phyloP scores from a whole-genome alignment of 2,888 invertebrate species.

The Agriopis marginaria region DNA sequence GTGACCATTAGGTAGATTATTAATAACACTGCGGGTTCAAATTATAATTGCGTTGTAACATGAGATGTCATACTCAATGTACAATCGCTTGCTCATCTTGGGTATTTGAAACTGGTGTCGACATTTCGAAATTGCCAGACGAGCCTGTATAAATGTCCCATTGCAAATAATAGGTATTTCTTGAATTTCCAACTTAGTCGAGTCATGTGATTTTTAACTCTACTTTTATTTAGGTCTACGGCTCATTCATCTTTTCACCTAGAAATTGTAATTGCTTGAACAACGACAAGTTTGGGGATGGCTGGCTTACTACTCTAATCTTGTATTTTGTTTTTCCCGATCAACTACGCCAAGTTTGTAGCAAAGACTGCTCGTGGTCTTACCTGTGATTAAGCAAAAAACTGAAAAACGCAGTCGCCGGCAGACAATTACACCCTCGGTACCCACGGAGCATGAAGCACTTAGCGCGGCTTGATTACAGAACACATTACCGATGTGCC shows the following conservation, averaged over 20 bases:
- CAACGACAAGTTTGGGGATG: not conserved
- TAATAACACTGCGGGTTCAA: conserved; percentile 36
- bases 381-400: conserved; percentile 2
- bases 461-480: conserved; percentile 31
- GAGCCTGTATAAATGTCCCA: conserved; percentile 2
- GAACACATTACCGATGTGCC: conserved; percentile 33
- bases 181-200: not conserved
- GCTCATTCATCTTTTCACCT: not conserved
- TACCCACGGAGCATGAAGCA: conserved; percentile 11
- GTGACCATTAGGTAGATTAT: conserved; percentile 51
- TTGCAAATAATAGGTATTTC: not conserved
- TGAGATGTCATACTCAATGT: conserved; percentile 26
- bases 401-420: not conserved
- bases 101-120: conserved; percentile 8
- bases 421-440: not conserved
- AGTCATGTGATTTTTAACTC: not conserved
- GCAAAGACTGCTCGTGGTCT: not conserved
- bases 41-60: conserved; percentile 39
- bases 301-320: not conserved
- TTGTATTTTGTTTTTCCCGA: not conserved
- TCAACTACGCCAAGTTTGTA: not conserved
- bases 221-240: not conserved
- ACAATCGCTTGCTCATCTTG: conserved; percentile 7
- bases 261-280: not conserved
- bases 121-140: conserved; percentile 2